Evolutionary conservation across 2,888 invertebrate genomes (phyloP).

Genomic region (Cynaeus angustus): DNA sequence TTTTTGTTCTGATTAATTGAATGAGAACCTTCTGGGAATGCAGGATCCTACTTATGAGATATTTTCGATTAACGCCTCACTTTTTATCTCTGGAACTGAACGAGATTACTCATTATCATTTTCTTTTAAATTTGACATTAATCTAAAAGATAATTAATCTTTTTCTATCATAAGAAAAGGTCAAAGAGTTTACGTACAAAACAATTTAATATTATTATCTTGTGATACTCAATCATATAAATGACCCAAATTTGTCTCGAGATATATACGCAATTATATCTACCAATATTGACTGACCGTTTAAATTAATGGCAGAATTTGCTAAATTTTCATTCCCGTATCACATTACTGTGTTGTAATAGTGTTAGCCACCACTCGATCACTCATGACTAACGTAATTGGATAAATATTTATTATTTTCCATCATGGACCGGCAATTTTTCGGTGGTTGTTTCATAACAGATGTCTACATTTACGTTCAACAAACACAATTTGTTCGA

Average conservation of each 20-base stretch:
- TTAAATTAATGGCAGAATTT: conserved; percentile 34
- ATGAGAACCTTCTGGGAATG: conserved; percentile 55
- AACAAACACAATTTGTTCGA: too few relatives aligned
- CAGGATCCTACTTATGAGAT: conserved; percentile 51
- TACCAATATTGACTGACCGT: conserved; percentile 39
- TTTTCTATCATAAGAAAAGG: conserved; percentile 14
- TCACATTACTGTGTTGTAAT: conserved; percentile 9
- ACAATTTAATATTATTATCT: conserved; percentile 33
- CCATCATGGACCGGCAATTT: background rate
- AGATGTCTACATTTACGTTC: too few relatives aligned
- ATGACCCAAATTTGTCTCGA: conserved; percentile 42
- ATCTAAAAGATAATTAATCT: conserved; percentile 32
- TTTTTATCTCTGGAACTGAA: conserved; percentile 32
- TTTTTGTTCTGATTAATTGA: conserved; percentile 60
- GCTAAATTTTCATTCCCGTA: conserved; percentile 27
- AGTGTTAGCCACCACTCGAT: conserved; percentile 10
- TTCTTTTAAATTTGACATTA: conserved; percentile 36
- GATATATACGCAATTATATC: conserved; percentile 38
- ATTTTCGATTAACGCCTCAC: conserved; percentile 47
- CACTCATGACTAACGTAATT: conserved; percentile 9
- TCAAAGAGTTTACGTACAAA: conserved; percentile 17
- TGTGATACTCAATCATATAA: conserved; percentile 39
- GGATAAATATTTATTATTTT: conserved; percentile 20
- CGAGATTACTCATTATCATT: conserved; percentile 44
- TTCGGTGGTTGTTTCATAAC: too few relatives aligned